Conservation (phyloP, 2,888 invertebrate species). For the Oligia fasciuncula region DNA sequence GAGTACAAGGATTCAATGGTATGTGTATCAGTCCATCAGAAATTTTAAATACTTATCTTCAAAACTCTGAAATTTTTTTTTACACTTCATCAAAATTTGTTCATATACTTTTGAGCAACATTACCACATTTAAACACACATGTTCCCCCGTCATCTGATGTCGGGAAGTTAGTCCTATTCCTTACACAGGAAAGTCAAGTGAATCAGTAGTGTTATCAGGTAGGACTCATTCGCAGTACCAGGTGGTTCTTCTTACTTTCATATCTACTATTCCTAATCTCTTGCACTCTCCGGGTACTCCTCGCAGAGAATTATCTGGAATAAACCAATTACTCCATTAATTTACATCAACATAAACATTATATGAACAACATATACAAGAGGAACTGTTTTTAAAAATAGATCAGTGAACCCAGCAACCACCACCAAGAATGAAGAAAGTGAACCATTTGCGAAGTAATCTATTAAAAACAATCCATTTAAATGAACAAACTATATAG, state of each 20-base stretch:
- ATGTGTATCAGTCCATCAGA: conserved; percentile 64
- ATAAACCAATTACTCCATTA: conserved; percentile 63
- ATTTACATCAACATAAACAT: not conserved
- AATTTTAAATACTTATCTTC: conserved; percentile 23
- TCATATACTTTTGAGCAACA: conserved; percentile 55
- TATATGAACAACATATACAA: conserved; percentile 10
- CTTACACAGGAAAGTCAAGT: conserved; percentile 43
- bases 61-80: conserved; percentile 46
- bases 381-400: conserved; percentile 16
- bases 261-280: conserved; percentile 77
- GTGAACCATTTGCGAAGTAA: conserved; percentile 29
- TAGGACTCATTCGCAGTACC: conserved; percentile 86
- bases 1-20: conserved; percentile 55
- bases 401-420: conserved; percentile 42
- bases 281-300: conserved; percentile 87
- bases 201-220: conserved; percentile 36
- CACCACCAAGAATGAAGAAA: conserved; percentile 39
- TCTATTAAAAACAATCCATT: conserved; percentile 18
- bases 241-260: conserved; percentile 85
- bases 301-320: conserved; percentile 88
- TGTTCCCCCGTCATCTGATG: conserved; percentile 26
- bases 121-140: conserved; percentile 48
- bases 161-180: conserved; percentile 37
- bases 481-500: conserved; percentile 13
- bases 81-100: conserved; percentile 53